Conservation (phyloP, 2,888 invertebrate genomes). For the Endotricha flammealis region DNA sequence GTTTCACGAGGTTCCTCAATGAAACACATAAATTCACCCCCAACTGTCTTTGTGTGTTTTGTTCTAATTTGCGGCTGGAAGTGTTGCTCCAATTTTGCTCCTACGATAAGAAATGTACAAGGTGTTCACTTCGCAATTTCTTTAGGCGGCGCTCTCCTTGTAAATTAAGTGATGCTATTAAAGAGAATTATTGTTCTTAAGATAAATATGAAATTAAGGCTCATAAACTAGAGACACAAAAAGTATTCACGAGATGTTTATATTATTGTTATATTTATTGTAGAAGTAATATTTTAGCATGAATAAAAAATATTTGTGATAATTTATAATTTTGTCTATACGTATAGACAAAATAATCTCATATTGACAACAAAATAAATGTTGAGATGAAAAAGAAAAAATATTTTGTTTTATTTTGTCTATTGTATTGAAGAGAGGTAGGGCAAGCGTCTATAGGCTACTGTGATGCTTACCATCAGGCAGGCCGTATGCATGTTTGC, state of each 20-base stretch:
- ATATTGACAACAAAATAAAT: too few species aligned
- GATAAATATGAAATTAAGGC: slow-evolving; percentile 21
- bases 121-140: slow-evolving; percentile 39
- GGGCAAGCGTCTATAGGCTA: too few species aligned
- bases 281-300: too few species aligned
- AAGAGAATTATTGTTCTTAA: slow-evolving; percentile 35
- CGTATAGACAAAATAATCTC: too few species aligned
- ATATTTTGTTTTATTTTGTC: too few species aligned
- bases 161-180: slow-evolving; percentile 34
- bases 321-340: too few species aligned
- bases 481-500: too few species aligned
- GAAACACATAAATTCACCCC: slow-evolving; percentile 29
- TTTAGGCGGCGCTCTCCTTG: slow-evolving; percentile 31
- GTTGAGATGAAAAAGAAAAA: too few species aligned
- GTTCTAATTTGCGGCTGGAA: slow-evolving; percentile 38
- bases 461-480: too few species aligned
- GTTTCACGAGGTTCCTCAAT: slow-evolving; percentile 22
- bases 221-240: slow-evolving; percentile 16
- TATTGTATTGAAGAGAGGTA: too few species aligned
- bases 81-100: slow-evolving; percentile 35
- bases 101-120: slow-evolving; percentile 44
- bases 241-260: not conserved
- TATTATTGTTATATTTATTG: too few species aligned
- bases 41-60: slow-evolving; percentile 34
- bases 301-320: too few species aligned